Evolutionary conservation across 2,888 invertebrate species (phyloP).

Genomic region (Rhopalosiphum nymphaeae): DNA sequence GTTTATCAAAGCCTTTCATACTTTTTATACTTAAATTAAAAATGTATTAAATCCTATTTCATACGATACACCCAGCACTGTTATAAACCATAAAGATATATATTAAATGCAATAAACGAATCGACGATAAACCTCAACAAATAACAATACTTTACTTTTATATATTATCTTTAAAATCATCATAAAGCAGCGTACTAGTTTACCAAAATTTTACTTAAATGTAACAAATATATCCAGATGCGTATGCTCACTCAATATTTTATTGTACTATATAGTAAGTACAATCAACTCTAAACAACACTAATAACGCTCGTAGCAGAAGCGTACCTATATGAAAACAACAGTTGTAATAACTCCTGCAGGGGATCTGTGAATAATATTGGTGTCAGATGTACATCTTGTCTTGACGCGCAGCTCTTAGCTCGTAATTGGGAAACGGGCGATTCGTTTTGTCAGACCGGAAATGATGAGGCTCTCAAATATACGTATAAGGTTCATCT

Average conservation of each 20-base stretch:
- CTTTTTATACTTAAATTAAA: background rate
- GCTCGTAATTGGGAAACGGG: background rate
- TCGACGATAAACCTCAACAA: background rate
- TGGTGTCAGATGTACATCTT: background rate
- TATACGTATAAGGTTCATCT: background rate
- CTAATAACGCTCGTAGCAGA: background rate
- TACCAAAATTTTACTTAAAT: background rate
- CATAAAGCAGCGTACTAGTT: background rate
- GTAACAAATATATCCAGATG: background rate
- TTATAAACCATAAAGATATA: background rate
- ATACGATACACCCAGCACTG: background rate
- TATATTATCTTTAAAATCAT: background rate
- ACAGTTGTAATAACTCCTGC: background rate
- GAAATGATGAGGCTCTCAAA: background rate
- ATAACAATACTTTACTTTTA: background rate
- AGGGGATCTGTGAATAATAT: background rate
- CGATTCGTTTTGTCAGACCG: conserved; percentile 1
- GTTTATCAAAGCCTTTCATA: background rate
- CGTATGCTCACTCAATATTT: background rate
- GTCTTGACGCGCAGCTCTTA: background rate
- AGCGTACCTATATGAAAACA: background rate
- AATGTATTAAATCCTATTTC: background rate
- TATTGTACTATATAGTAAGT: background rate
- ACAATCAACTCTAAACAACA: background rate
- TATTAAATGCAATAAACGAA: background rate